A percentile compares a stretch with the other conserved stretches of the same genome.
Evolutionary conservation across 2,888 invertebrate genomes (phyloP).

Genomic region (Thumatha senex): DNA sequence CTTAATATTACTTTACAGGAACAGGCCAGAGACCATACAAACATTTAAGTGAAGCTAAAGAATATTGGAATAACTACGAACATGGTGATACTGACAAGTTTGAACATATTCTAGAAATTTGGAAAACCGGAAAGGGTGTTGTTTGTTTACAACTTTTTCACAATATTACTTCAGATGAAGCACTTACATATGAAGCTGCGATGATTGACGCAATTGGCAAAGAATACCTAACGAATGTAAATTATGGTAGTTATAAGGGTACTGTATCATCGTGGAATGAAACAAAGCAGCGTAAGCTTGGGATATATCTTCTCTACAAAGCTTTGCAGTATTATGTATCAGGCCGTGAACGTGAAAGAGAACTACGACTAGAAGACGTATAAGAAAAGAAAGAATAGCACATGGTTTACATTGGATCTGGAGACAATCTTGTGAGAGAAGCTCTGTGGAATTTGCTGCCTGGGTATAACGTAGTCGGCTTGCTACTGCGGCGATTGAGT

Average conservation of each 20-base stretch:
- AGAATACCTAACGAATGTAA: neutral
- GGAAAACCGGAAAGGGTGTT: neutral
- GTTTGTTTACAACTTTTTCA: neutral
- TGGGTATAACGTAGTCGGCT: no score
- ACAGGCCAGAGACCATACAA: conserved; percentile 1
- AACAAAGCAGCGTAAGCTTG: no score
- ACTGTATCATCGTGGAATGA: neutral
- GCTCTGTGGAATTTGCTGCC: no score
- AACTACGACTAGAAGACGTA: no score
- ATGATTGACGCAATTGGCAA: no score
- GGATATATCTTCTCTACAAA: no score
- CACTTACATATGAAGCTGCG: neutral
- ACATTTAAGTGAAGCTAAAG: neutral
- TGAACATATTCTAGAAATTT: conserved; percentile 1
- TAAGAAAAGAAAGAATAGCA: neutral
- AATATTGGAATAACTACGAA: neutral
- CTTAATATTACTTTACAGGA: neutral
- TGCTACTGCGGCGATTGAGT: no score
- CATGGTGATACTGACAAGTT: neutral
- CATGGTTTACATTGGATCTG: neutral
- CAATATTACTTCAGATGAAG: neutral
- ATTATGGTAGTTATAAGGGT: neutral
- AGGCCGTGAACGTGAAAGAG: no score
- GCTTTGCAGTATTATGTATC: no score
- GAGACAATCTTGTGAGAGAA: no score